Conservation (phyloP, 2,797 vertebrate genomes). For the Synanceia verrucosa region DNA sequence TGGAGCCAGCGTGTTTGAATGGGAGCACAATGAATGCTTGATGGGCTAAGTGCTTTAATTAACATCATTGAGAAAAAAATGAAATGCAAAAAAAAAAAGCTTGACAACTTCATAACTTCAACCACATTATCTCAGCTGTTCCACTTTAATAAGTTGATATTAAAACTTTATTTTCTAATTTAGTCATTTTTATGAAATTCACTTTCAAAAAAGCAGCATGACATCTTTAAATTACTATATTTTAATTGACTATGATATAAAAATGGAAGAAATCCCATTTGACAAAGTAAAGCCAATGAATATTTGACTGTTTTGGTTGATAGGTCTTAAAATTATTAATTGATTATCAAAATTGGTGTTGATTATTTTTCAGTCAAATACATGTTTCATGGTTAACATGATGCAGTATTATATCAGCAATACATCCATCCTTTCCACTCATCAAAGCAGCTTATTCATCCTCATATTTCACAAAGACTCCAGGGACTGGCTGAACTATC, state of each 20-base stretch:
- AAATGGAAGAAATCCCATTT: neutral
- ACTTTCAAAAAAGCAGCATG: neutral
- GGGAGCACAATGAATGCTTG: conserved; percentile 27
- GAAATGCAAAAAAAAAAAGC: neutral
- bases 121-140: neutral
- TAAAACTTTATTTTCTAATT: conserved; percentile 21
- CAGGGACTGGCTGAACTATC: conserved; percentile 39
- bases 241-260: neutral
- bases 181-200: neutral
- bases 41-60: conserved; percentile 25
- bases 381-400: no score
- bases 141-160: neutral
- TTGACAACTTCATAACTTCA: conserved; percentile 24
- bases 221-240: neutral
- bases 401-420: neutral
- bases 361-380: no score
- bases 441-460: conserved; percentile 34
- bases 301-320: neutral
- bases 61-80: neutral
- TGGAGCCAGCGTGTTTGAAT: conserved; percentile 18
- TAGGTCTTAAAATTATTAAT: neutral
- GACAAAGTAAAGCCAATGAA: neutral
- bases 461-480: conserved; percentile 55
- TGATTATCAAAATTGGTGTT: neutral
- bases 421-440: conserved; percentile 21